phyloP scores from a whole-genome alignment of 2,113 vertebrate genomes.

The Laticauda colubrina region DNA sequence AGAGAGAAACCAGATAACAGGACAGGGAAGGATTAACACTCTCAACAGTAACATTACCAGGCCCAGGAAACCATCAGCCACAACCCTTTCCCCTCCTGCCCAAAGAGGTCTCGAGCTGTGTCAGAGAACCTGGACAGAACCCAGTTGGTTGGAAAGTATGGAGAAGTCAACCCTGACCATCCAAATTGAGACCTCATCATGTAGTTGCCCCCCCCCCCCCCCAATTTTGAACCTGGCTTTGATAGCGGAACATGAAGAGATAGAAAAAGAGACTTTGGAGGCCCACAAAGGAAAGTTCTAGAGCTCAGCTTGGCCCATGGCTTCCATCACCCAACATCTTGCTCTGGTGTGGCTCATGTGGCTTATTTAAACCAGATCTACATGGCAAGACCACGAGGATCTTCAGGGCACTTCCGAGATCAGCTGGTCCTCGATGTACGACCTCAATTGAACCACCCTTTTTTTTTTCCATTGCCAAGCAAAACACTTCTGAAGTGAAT shows the following conservation, averaged over 20 bases:
- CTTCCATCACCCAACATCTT: not conserved
- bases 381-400: not conserved
- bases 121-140: constrained; percentile 56
- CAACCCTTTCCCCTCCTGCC: not conserved
- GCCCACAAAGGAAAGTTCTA: not conserved
- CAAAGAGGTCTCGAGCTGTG: constrained; percentile 29
- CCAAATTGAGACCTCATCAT: not conserved
- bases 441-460: no score
- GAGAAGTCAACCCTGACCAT: not conserved
- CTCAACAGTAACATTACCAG: constrained; percentile 52
- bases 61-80: not conserved
- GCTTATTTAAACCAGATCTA: not conserved
- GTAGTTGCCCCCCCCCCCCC: no score
- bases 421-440: no score
- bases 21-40: constrained; percentile 43
- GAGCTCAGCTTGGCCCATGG: no score
- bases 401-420: no score
- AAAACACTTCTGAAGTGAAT: not conserved
- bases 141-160: constrained; percentile 49
- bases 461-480: not conserved
- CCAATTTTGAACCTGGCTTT: no score
- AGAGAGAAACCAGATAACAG: constrained; percentile 54
- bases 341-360: no score
- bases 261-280: not conserved
- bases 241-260: not conserved